phyloP scores from a whole-genome alignment of 2,797 vertebrate species.

The Dendrocincla fuliginosa region DNA sequence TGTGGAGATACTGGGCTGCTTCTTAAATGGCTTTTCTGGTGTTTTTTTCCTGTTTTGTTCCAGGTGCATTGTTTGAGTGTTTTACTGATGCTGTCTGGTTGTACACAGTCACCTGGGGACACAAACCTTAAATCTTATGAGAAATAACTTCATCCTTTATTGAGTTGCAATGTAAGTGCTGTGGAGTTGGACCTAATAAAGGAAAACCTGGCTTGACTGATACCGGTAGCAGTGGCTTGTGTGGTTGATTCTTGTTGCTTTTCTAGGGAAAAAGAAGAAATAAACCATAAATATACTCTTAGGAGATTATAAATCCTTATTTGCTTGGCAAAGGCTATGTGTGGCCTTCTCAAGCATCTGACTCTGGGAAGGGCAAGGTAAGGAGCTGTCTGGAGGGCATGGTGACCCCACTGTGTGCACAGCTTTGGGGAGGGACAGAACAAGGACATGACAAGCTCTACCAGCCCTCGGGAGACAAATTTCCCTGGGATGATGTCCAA shows the following conservation, averaged over 20 bases:
- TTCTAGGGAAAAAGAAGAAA: not conserved
- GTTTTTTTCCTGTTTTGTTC: constrained; percentile 7
- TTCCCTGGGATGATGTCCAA: accelerated
- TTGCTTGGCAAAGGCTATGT: not conserved
- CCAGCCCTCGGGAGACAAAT: accelerated
- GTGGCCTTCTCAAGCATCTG: not conserved
- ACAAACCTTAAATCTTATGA: constrained; percentile 66
- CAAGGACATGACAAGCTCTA: accelerated
- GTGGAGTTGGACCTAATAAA: constrained; percentile 78
- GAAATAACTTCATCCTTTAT: constrained; percentile 74
- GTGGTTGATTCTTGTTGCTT: not conserved
- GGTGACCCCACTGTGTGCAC: accelerated
- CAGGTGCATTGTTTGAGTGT: constrained; percentile 60
- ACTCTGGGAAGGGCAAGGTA: not conserved
- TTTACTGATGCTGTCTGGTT: constrained; percentile 61
- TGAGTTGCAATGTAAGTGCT: constrained; percentile 62
- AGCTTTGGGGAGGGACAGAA: not conserved
- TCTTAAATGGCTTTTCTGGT: not conserved
- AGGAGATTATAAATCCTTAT: accelerated
- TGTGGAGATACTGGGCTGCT: not conserved
- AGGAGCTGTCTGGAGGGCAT: accelerated
- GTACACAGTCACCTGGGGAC: constrained; percentile 65
- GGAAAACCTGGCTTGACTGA: constrained; percentile 71
- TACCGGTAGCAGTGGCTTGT: not conserved
- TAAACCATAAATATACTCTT: not conserved